phyloP scores from a whole-genome alignment of 2,888 invertebrate genomes.

The Scelioninae gen. 2 region DNA sequence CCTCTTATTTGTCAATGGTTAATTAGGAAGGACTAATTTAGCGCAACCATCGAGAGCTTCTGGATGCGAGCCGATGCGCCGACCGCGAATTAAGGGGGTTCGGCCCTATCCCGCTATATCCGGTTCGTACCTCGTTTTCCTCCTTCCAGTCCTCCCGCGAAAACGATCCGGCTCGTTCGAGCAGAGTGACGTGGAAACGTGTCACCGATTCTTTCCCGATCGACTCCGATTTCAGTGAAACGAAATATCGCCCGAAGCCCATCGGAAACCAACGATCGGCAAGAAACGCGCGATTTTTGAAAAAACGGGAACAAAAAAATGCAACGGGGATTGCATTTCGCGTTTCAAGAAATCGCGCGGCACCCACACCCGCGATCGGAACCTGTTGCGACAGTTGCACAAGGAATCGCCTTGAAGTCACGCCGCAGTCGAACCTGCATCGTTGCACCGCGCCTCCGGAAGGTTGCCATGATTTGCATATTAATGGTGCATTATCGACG shows the following conservation, averaged over 20 bases:
- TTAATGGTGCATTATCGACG: conserved; percentile 52
- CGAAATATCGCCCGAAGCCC: conserved; percentile 23
- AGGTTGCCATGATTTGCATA: conserved; percentile 52
- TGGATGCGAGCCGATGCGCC: conserved; percentile 20
- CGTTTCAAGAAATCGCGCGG: conserved; percentile 30
- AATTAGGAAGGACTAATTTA: conserved; percentile 37
- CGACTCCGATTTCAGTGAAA: conserved; percentile 37
- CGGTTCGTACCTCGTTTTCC: conserved; percentile 19
- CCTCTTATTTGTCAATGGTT: too few relatives aligned
- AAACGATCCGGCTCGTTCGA: conserved; percentile 35
- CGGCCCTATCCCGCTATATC: conserved; percentile 25
- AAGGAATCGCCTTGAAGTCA: conserved; percentile 52
- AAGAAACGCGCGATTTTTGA: conserved; percentile 18
- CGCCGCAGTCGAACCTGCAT: conserved; percentile 47
- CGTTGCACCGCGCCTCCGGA: conserved; percentile 37
- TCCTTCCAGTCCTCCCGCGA: conserved; percentile 14
- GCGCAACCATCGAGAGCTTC: neutral
- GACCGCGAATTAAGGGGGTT: conserved; percentile 43
- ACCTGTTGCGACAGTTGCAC: conserved; percentile 47
- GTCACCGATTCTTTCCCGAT: neutral
- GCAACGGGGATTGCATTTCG: conserved; percentile 6
- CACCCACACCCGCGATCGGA: conserved; percentile 38
- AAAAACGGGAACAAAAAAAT: conserved; percentile 7
- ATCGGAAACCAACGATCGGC: conserved; percentile 13
- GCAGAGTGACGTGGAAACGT: conserved; percentile 17